A percentile compares a stretch with the other conserved stretches of the same genome.
Evolutionary conservation across 2,797 vertebrate species (phyloP).

Genomic region (Lates japonicus): DNA sequence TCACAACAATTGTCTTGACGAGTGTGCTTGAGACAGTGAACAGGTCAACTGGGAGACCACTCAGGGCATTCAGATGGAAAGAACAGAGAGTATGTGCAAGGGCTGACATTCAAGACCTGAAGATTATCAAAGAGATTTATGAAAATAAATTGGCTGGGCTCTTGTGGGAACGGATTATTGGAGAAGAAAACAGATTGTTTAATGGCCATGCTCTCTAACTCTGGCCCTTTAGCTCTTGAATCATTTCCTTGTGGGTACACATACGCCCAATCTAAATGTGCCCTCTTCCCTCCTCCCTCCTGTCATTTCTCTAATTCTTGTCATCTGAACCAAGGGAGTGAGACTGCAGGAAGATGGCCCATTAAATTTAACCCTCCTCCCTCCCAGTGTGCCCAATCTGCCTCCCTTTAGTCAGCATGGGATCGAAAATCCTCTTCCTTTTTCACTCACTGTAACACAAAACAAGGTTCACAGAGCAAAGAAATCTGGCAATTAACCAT

Average conservation of each 20-base stretch:
- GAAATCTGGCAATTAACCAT: slow-evolving; percentile 47
- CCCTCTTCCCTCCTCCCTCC: background rate
- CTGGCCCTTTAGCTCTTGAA: slow-evolving; percentile 60
- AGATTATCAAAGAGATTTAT: slow-evolving; percentile 80
- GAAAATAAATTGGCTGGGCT: slow-evolving; percentile 75
- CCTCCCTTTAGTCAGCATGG: slow-evolving; percentile 44
- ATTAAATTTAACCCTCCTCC: slow-evolving; percentile 63
- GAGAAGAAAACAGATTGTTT: slow-evolving; percentile 74
- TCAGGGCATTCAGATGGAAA: slow-evolving; percentile 47
- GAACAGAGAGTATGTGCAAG: slow-evolving; percentile 12
- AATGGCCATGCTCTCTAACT: slow-evolving; percentile 62
- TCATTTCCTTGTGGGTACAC: slow-evolving; percentile 41
- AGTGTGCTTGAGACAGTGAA: background rate
- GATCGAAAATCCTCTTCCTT: slow-evolving; percentile 41
- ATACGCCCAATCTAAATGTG: slow-evolving; percentile 8
- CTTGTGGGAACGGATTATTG: slow-evolving; percentile 67
- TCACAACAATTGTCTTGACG: background rate
- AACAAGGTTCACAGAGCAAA: slow-evolving; percentile 47
- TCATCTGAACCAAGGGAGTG: slow-evolving; percentile 43
- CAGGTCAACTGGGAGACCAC: slow-evolving; percentile 27
- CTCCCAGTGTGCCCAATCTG: slow-evolving; percentile 61
- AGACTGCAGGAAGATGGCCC: slow-evolving; percentile 53
- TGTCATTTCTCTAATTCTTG: slow-evolving; percentile 43
- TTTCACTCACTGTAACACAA: slow-evolving; percentile 52
- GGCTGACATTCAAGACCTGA: slow-evolving; percentile 68